A percentile compares a stretch with the other conserved stretches of the same genome.
phyloP scores from a whole-genome alignment of 2,797 vertebrate species.

The Sebastes taczanowskii region DNA sequence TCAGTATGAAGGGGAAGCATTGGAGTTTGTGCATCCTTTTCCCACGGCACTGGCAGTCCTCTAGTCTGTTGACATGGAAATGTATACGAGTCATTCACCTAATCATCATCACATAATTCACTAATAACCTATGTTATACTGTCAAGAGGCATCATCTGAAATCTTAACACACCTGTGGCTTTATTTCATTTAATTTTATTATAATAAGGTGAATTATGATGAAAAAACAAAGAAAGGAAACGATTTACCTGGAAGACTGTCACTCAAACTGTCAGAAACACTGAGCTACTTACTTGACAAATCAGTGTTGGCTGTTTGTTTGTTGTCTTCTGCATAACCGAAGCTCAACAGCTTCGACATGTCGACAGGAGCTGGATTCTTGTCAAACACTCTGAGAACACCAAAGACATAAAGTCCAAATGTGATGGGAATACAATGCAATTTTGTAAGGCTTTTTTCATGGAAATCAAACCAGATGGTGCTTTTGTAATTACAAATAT shows the following conservation, averaged over 20 bases:
- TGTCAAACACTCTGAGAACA: slow-evolving; percentile 67
- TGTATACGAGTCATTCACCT: slow-evolving; percentile 2
- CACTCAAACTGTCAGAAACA: neutral
- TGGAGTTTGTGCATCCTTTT: neutral
- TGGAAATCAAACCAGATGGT: neutral
- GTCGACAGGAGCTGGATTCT: slow-evolving; percentile 71
- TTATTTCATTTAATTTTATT: slow-evolving; percentile 33
- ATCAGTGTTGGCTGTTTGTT: slow-evolving; percentile 28
- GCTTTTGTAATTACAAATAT: neutral
- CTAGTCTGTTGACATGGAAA: slow-evolving; percentile 50
- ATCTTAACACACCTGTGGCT: slow-evolving; percentile 11
- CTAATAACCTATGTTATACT: neutral
- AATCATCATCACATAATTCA: slow-evolving; percentile 16
- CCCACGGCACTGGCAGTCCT: slow-evolving; percentile 17
- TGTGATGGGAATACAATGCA: neutral
- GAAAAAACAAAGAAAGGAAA: slow-evolving; percentile 10
- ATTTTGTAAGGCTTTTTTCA: neutral
- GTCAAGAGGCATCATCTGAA: neutral
- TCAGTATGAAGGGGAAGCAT: slow-evolving; percentile 6
- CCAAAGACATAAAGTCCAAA: neutral
- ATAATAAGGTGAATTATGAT: neutral
- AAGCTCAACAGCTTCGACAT: slow-evolving; percentile 83
- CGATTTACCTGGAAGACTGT: neutral
- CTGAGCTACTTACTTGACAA: slow-evolving; percentile 53
- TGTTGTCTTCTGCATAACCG: slow-evolving; percentile 71